These are phyloP conservation scores for Melierax canorus DNA, from an alignment of 2,113 vertebrate genomes.

Conservation along the genomic window DNA sequence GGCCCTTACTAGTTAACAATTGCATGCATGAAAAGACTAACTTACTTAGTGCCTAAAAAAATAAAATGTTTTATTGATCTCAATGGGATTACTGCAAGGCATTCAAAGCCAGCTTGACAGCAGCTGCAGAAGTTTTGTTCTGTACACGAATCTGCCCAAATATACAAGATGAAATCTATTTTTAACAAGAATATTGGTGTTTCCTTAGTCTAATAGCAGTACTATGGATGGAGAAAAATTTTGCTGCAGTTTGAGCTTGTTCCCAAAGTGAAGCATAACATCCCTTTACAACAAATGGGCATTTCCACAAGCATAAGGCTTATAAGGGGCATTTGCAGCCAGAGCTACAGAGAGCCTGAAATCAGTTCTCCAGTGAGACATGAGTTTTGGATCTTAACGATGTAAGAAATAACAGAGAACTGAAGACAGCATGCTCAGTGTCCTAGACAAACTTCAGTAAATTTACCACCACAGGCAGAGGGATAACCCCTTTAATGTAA, in stretches of 20 bases:
- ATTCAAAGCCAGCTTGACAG: not conserved
- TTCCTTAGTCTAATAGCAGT: not conserved
- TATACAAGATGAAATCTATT: not conserved
- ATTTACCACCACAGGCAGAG: not conserved
- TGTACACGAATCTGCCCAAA: not conserved
- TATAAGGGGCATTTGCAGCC: not conserved
- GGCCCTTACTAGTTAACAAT: not conserved
- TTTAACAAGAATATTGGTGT: not conserved
- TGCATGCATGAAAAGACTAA: not conserved
- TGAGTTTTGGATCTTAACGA: rapidly evolving
- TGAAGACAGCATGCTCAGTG: not conserved
- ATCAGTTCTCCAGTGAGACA: not conserved
- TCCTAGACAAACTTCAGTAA: not conserved
- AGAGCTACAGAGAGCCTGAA: not conserved
- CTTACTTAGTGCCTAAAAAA: not conserved
- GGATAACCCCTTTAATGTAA: not conserved
- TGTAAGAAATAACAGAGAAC: not conserved
- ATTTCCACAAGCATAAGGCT: not conserved
- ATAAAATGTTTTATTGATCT: not conserved
- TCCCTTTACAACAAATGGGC: not conserved
- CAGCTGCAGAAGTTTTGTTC: not conserved
- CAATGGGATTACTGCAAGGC: not conserved
- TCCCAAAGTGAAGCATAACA: not conserved
- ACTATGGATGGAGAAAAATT: not conserved
- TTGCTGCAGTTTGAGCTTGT: not conserved